Percentiles rank a stretch among this genome's conserved stretches.
These are phyloP conservation scores for Poeciliopsis occidentalis DNA, from an alignment of 2,113 vertebrate genomes.

Conservation along the genomic window DNA sequence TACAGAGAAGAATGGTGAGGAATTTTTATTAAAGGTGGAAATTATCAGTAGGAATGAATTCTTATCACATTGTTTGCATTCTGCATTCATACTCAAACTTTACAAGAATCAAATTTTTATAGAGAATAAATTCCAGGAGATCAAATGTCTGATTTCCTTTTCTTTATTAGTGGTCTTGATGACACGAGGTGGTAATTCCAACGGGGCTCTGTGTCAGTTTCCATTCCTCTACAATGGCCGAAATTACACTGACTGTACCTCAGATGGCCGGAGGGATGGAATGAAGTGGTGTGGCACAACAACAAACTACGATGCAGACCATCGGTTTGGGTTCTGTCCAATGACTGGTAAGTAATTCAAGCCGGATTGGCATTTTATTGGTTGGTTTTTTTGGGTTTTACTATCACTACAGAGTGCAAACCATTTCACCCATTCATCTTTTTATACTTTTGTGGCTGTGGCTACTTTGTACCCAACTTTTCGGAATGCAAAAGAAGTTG, in stretches of 20 bases:
- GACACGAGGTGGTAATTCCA: slow-evolving; percentile 95
- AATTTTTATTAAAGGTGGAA: neutral
- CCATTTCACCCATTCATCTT: neutral
- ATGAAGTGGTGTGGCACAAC: slow-evolving; percentile 99
- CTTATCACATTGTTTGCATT: neutral
- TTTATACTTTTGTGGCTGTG: neutral
- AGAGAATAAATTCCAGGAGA: neutral
- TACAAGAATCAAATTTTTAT: neutral
- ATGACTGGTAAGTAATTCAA: slow-evolving; percentile 88
- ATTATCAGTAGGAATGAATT: neutral
- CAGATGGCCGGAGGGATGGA: slow-evolving; percentile 90
- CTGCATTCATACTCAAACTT: too few species aligned
- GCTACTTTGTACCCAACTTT: neutral
- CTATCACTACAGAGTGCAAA: neutral
- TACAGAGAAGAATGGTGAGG: slow-evolving; percentile 89
- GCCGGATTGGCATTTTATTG: neutral
- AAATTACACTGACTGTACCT: slow-evolving; percentile 95
- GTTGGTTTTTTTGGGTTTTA: neutral
- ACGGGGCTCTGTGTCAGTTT: slow-evolving; percentile 94
- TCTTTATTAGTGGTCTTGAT: slow-evolving; percentile 82
- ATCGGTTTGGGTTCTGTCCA: slow-evolving; percentile 95
- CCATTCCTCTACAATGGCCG: slow-evolving; percentile 93
- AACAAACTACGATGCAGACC: slow-evolving; percentile 88
- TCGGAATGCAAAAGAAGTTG: too few species aligned
- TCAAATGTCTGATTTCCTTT: neutral